These are phyloP conservation scores for Drosophila mayaguana DNA, from an alignment of 2,888 invertebrate species.

Conservation along the genomic window DNA sequence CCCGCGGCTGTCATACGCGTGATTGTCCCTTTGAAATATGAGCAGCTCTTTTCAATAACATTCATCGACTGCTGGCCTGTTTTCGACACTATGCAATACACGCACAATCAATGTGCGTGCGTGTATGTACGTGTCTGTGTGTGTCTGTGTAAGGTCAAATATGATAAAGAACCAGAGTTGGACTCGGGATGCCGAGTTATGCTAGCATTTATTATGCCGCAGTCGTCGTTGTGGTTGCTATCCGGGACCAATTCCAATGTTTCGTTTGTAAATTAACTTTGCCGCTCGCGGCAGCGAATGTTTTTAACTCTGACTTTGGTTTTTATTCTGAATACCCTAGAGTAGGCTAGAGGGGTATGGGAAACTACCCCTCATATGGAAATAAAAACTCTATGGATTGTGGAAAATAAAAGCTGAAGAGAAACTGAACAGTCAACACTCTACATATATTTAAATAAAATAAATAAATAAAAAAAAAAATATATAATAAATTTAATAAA, in stretches of 20 bases:
- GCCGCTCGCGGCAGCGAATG: slow-evolving; percentile 68
- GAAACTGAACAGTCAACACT: background rate
- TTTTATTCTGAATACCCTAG: slow-evolving; percentile 34
- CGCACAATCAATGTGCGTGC: slow-evolving; percentile 45
- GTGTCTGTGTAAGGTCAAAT: slow-evolving; percentile 56
- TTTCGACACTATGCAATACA: slow-evolving; percentile 71
- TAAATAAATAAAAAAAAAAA: too few species aligned
- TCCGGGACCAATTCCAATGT: slow-evolving; percentile 70
- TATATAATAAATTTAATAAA: too few species aligned
- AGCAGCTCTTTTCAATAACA: slow-evolving; percentile 77
- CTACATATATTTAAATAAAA: too few species aligned
- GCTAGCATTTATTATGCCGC: slow-evolving; percentile 74
- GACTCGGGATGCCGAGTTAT: slow-evolving; percentile 55
- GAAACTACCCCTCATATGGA: too few species aligned
- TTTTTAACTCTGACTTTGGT: slow-evolving; percentile 49
- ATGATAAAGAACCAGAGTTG: slow-evolving; percentile 55
- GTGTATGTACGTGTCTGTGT: background rate
- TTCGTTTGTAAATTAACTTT: slow-evolving; percentile 79
- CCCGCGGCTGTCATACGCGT: slow-evolving; percentile 77
- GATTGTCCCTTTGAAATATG: slow-evolving; percentile 80
- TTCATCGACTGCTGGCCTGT: slow-evolving; percentile 44
- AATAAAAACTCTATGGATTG: background rate
- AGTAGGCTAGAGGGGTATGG: background rate
- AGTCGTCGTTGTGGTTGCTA: slow-evolving; percentile 59
- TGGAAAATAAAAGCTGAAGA: background rate